Evolutionary conservation across 2,113 vertebrate species (phyloP).

Genomic region (Pelmatolapia mariae): DNA sequence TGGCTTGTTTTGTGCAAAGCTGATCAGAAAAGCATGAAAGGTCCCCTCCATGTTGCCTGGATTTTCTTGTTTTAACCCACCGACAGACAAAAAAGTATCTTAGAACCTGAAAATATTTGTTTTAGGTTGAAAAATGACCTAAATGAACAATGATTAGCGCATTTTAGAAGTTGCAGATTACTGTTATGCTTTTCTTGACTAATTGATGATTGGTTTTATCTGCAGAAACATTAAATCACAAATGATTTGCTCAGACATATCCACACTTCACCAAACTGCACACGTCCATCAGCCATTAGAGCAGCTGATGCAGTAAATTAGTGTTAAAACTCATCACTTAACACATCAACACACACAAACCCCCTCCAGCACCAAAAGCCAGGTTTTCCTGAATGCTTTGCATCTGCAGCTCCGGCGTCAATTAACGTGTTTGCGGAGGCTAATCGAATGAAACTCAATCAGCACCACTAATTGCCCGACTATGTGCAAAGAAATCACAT

Average conservation of each 20-base stretch:
- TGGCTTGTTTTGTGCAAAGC: not conserved
- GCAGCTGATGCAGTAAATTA: conserved; percentile 64
- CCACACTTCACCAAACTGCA: not conserved
- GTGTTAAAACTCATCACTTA: conserved; percentile 56
- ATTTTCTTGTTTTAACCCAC: not conserved
- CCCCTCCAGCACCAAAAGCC: conserved; percentile 41
- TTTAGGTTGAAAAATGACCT: not conserved
- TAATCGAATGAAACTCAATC: conserved; percentile 99
- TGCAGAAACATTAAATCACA: not conserved
- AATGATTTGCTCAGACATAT: not conserved
- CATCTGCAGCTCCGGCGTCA: conserved; percentile 90
- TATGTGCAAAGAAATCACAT: conserved; percentile 99
- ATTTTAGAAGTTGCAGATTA: not conserved
- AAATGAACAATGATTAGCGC: not conserved
- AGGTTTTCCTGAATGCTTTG: conserved; percentile 65
- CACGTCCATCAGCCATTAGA: conserved; percentile 46
- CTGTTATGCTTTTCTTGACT: not conserved
- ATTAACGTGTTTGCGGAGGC: conserved; percentile 97
- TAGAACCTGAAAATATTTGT: not conserved
- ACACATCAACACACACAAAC: conserved; percentile 44
- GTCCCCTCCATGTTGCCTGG: not conserved
- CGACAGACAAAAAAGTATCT: not conserved
- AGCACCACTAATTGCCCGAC: conserved; percentile 94
- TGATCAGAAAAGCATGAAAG: not conserved
- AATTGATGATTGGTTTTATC: not conserved